A percentile compares a stretch with the other conserved stretches of the same genome.
Conservation (phyloP, 1,140 invertebrate species). For the Procambarus clarkii region DNA sequence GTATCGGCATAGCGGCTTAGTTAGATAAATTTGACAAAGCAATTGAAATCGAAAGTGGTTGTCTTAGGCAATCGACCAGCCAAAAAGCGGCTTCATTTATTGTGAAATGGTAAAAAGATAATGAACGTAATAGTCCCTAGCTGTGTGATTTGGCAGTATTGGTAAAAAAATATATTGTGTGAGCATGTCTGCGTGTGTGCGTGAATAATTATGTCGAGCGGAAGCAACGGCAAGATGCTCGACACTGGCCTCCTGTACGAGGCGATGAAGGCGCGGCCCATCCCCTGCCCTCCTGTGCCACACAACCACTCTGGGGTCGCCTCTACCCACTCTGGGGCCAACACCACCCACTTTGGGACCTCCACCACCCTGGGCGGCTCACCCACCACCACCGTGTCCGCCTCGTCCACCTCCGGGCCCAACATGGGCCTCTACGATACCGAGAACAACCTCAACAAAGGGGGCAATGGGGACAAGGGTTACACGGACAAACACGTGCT, state of each 20-base stretch:
- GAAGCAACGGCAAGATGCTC: conserved; percentile 65
- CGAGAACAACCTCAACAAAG: conserved; percentile 50
- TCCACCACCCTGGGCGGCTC: conserved; percentile 48
- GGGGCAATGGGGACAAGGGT: conserved; percentile 49
- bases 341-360: not conserved
- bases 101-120: conserved; percentile 46
- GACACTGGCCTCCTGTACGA: conserved; percentile 66
- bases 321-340: no score
- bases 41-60: not conserved
- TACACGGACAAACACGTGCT: conserved; percentile 72
- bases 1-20: conserved; percentile 5
- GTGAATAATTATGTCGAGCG: conserved; percentile 67
- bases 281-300: conserved; percentile 31
- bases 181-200: conserved; percentile 51
- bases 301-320: conserved; percentile 49
- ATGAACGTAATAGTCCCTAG: conserved; percentile 40
- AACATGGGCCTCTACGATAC: conserved; percentile 39
- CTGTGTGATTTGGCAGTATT: conserved; percentile 63
- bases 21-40: conserved; percentile 30
- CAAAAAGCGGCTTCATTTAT: conserved; percentile 39
- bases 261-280: conserved; percentile 62
- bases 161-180: conserved; percentile 41
- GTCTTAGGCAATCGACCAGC: conserved; percentile 19
- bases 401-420: conserved; percentile 38
- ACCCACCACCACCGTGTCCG: conserved; percentile 7